Evolutionary conservation across 1,140 invertebrate species (phyloP), one percentile per base, ranked within the genome.

Genomic region (Drosophila saltans): DNA sequence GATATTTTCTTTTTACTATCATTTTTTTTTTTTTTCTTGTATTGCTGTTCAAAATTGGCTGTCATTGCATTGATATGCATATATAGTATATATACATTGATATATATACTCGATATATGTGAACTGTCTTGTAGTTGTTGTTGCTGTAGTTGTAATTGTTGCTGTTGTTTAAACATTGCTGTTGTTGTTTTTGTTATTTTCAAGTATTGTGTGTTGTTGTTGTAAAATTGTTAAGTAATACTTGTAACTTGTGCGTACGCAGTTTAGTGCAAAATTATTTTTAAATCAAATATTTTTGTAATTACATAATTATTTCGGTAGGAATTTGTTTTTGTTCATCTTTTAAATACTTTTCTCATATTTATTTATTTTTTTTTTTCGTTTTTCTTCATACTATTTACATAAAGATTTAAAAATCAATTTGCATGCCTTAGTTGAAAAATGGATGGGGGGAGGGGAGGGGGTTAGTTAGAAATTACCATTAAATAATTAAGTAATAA

Each of bases 271-370:
- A 77, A 77, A 78, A 71, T 64, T 66, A 72, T 66, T 67, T 48
- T 67, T 48, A 59, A 59, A 59, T 72, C 52, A 30, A 73, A 40
- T 69, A 56, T 60, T 72, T 64, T 72, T 64, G 26, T 67, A 69
- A 66, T 72, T 86, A 68, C 68, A 81, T 45, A 86, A 79, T 66
- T 77, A 65, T 75, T 80, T 88, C 83, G 83, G 83, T 88, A 89
- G 83, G 84, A 89, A 89, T 88, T 89, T 88, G 83, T 88, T 88
- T 36, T 83, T 88, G 83, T 88, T 88, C 76, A 71, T 88, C 69
- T 79, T 58, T 82, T 82, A 36, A 86, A 82, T 86, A 79, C 66
- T 71, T 86, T 81, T 24, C 16, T 48, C 21, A 48, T 48, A 16
- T 21, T 48, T 2, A 0, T 24, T 45, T n/a, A n/a, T n/a, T 24